Evolutionary conservation across 2,797 vertebrate species (phyloP), one percentile per base, ranked within the genome.

Genomic region (Leucoraja ocellata): DNA sequence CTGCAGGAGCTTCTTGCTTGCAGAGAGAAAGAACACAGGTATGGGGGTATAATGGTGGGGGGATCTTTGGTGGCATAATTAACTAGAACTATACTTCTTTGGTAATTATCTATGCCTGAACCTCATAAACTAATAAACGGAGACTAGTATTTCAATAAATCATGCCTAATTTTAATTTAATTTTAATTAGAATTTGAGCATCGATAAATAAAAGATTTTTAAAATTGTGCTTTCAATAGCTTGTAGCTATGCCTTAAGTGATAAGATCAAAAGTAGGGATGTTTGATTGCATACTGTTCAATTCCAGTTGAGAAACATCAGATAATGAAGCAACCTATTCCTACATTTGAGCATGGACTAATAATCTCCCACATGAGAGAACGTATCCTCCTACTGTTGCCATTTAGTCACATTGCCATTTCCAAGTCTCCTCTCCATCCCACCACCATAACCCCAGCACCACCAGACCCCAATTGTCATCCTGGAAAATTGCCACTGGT

Each of bases 11-110:
- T 99, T 91, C 96, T 99, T 93, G 95, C 96, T 73, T 93, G 97
- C 94, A 97, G 96, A 94, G 98, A 99, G 93, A 97, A 98, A 94
- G 97, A 97, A 90, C 98, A 99, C 96, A 98, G 98, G 99, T 99
- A 96, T 77, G 46, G 46, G n/a, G 18, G 32, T 36, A 28, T 88
- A 65, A 88, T 36, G n/a, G 7, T 14, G 32, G 14, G 28, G 18
- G 65, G 9, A 61, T 84, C 23, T 61, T 84, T 28, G n/a, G 25
- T 84, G 58, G 16, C 28, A 88, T 88, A 88, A 65, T 68, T 88
- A 7, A 88, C 32, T 68, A 68, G 16, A 88, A 21, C 14, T 73
- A 68, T 73, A 73, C 18, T 71, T 65, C 18, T 36, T 91, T 74
- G 36, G 14, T 46, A 73, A 74, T 74, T 91, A 4, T 9, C n/a